Evolutionary conservation across 2,113 vertebrate species (phyloP).

Genomic region (Poecile atricapillus): DNA sequence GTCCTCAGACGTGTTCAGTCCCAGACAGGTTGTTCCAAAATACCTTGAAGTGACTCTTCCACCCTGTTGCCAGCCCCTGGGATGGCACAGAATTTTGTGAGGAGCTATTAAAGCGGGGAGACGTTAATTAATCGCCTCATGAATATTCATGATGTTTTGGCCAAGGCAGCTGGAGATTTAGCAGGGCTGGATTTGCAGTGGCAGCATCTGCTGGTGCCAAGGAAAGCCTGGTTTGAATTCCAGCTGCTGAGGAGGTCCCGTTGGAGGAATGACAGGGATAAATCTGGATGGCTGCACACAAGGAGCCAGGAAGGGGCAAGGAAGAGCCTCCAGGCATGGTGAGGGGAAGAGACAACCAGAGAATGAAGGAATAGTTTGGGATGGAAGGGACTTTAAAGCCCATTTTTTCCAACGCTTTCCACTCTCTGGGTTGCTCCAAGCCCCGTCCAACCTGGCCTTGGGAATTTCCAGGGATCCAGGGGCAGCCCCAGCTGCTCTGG

Average conservation of each 20-base stretch:
- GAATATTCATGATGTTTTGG: conserved; percentile 18
- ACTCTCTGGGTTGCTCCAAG: rapidly evolving
- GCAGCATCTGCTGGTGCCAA: background rate
- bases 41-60: background rate
- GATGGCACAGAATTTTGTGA: background rate
- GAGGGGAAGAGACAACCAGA: background rate
- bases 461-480: background rate
- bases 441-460: background rate
- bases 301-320: background rate
- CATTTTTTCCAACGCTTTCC: background rate
- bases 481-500: background rate
- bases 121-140: background rate
- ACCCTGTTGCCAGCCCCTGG: background rate
- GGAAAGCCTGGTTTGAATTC: background rate
- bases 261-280: background rate
- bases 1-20: rapidly evolving
- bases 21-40: background rate
- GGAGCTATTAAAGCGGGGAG: background rate
- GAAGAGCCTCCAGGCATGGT: background rate
- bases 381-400: background rate
- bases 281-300: background rate
- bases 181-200: background rate
- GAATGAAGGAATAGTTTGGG: background rate
- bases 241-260: background rate
- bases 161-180: background rate